These are phyloP conservation scores for Atractosteus spatula DNA, from an alignment of 2,113 vertebrate species.

Conservation along the genomic window DNA sequence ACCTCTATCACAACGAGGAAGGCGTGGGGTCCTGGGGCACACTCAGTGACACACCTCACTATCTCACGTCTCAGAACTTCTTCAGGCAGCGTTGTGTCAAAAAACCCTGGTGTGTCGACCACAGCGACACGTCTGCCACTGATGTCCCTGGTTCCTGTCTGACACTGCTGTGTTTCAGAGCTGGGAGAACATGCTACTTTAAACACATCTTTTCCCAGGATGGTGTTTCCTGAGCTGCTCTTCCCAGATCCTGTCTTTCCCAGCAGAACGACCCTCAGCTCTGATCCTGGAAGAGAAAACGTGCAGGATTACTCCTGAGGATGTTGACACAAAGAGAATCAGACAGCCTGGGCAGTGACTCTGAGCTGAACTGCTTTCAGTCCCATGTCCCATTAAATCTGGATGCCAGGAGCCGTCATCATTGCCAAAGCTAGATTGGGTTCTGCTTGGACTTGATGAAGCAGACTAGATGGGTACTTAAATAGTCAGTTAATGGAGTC, in stretches of 20 bases:
- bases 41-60: slow-evolving; percentile 5
- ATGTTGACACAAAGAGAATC: no score
- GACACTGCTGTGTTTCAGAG: not conserved
- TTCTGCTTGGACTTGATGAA: no score
- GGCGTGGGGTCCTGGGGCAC: not conserved
- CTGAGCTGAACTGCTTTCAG: no score
- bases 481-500: no score
- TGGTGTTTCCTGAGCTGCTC: not conserved
- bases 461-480: no score
- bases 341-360: no score
- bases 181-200: not conserved
- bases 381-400: no score
- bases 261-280: slow-evolving; percentile 12
- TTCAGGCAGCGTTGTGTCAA: not conserved
- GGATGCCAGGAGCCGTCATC: no score
- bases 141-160: not conserved
- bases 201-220: slow-evolving; percentile 1
- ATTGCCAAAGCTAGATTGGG: no score
- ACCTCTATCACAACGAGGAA: not conserved
- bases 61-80: not conserved
- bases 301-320: no score
- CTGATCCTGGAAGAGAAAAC: not conserved
- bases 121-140: not conserved
- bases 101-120: slow-evolving; percentile 8
- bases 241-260: slow-evolving; percentile 7